A percentile compares a stretch with the other conserved stretches of the same genome.
These are phyloP conservation scores for Heliocidaris tuberculata DNA, from an alignment of 35 echinoderm and acorn worm genomes.

Conservation along the genomic window DNA sequence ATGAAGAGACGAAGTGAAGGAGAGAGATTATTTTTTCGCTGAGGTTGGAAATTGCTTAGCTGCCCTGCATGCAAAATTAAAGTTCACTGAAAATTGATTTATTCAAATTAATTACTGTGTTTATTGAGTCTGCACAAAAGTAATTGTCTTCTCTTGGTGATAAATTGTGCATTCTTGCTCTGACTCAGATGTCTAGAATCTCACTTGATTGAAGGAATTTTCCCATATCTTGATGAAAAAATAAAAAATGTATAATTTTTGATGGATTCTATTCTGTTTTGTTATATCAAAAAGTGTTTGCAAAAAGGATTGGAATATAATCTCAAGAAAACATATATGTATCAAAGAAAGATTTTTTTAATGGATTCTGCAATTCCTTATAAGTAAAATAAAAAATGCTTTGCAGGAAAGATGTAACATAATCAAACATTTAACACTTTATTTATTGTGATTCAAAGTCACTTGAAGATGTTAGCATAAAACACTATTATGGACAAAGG, in stretches of 20 bases:
- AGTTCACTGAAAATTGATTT: slow-evolving; percentile 27
- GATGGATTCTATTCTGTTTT: neutral
- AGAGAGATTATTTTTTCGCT: neutral
- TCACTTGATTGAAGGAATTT: neutral
- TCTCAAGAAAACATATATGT: no score
- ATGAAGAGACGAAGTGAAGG: neutral
- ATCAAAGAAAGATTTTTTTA: no score
- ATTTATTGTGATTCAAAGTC: no score
- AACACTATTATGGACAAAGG: no score
- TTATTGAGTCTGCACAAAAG: slow-evolving; percentile 20
- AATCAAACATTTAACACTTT: no score
- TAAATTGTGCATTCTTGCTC: neutral
- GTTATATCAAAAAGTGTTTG: neutral
- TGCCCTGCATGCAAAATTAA: slow-evolving; percentile 24
- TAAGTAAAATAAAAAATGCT: no score
- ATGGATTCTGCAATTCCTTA: no score
- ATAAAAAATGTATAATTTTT: neutral
- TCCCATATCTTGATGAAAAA: neutral
- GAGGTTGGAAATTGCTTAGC: slow-evolving; percentile 16
- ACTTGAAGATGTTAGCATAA: no score
- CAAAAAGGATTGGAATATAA: no score
- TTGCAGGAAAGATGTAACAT: no score
- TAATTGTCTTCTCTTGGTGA: neutral
- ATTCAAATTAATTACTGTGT: slow-evolving; percentile 44
- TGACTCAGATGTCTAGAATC: neutral